Percentiles rank a stretch among this genome's conserved stretches.
These are phyloP conservation scores for Metacarcinus magister DNA, from an alignment of 2,888 invertebrate species.

Conservation along the genomic window DNA sequence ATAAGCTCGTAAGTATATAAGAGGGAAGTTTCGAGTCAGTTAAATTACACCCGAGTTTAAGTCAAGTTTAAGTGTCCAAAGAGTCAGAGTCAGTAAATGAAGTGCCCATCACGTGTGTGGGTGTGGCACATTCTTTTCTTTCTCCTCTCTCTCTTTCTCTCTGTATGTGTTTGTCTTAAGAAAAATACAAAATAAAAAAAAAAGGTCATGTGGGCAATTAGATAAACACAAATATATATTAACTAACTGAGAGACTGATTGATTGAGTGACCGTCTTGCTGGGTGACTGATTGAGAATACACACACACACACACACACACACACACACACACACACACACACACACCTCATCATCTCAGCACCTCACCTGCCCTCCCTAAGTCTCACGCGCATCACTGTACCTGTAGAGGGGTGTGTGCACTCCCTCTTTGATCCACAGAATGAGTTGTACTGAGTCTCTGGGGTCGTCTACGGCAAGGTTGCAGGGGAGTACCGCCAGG, in stretches of 20 bases:
- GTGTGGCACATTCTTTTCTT: neutral
- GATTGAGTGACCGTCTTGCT: too few species aligned
- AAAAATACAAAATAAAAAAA: too few species aligned
- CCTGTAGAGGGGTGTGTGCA: slow-evolving; percentile 81
- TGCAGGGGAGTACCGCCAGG: slow-evolving; percentile 79
- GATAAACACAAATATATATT: neutral
- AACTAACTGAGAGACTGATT: neutral
- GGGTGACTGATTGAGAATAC: neutral
- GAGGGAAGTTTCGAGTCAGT: neutral
- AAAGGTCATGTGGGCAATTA: too few species aligned
- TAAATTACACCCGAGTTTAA: slow-evolving; percentile 44
- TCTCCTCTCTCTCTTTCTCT: too few species aligned
- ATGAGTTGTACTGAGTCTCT: slow-evolving; percentile 81
- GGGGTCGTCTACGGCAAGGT: slow-evolving; percentile 67
- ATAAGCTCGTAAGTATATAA: slow-evolving; percentile 4
- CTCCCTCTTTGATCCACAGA: slow-evolving; percentile 82
- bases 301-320: neutral
- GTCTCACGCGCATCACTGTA: neutral
- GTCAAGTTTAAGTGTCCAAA: neutral
- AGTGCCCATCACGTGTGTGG: neutral
- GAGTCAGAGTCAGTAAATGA: neutral
- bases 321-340: neutral
- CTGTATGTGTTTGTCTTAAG: too few species aligned
- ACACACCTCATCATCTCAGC: neutral
- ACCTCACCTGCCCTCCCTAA: neutral